Conservation (phyloP, 2,113 vertebrate species). For the Dromiciops gliroides region DNA sequence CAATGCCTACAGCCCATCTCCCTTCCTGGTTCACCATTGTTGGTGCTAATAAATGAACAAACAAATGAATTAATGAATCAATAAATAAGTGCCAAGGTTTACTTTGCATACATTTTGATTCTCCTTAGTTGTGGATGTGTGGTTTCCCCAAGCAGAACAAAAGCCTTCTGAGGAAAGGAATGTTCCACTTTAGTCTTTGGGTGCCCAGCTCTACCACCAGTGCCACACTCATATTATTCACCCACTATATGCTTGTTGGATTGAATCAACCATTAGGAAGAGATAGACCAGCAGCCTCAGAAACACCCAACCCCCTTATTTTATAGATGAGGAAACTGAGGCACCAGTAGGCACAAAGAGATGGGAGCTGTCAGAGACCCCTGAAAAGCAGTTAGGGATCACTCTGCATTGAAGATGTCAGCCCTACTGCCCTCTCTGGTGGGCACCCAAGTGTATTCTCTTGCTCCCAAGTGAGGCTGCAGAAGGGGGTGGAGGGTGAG, state of each 20-base stretch:
- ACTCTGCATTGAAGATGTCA: not conserved
- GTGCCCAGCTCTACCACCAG: too few species aligned
- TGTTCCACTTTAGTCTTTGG: too few species aligned
- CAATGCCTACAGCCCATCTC: not conserved
- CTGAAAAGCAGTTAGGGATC: not conserved
- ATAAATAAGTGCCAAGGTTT: not conserved
- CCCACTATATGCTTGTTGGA: not conserved
- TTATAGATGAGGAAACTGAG: not conserved
- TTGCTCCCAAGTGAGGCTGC: not conserved
- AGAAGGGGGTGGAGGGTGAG: not conserved
- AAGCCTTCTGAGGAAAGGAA: not conserved
- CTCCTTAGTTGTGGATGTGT: too few species aligned
- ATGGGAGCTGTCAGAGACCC: not conserved
- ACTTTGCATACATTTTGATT: not conserved
- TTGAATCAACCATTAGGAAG: not conserved
- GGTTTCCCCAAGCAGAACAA: not conserved
- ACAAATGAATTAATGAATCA: not conserved
- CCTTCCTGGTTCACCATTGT: not conserved
- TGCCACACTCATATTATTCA: not conserved
- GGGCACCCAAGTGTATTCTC: not conserved
- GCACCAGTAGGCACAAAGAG: not conserved
- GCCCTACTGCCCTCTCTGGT: not conserved
- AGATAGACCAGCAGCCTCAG: not conserved
- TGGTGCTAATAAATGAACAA: not conserved
- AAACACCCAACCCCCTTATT: not conserved